These are phyloP conservation scores for Lochmaea capreae DNA, from an alignment of 2,888 invertebrate species.

Conservation along the genomic window DNA sequence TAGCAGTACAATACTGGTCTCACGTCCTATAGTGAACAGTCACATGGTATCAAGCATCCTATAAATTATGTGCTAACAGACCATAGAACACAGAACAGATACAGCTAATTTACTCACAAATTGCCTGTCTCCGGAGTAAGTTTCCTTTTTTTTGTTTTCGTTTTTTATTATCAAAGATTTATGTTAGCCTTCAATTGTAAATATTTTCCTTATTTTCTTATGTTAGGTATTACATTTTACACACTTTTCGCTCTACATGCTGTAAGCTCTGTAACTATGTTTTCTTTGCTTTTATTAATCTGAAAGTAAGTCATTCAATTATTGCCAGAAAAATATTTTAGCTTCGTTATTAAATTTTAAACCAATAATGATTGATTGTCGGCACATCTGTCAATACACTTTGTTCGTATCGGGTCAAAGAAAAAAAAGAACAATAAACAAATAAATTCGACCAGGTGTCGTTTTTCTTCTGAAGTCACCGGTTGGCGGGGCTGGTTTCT, in stretches of 20 bases:
- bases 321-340: not conserved
- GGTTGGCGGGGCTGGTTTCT: slow-evolving; percentile 10
- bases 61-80: slow-evolving; percentile 27
- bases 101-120: slow-evolving; percentile 31
- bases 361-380: slow-evolving; percentile 11
- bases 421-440: not conserved
- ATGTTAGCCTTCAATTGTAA: slow-evolving; percentile 21
- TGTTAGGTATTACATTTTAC: too few relatives aligned
- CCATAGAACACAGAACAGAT: slow-evolving; percentile 3
- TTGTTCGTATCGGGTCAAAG: slow-evolving; percentile 5
- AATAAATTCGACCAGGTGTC: slow-evolving; percentile 16
- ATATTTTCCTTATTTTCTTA: slow-evolving; percentile 19
- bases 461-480: slow-evolving; percentile 16
- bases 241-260: too few relatives aligned
- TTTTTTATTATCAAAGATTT: slow-evolving; percentile 20
- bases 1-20: not conserved
- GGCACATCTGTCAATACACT: slow-evolving; percentile 23
- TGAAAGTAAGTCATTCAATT: too few relatives aligned
- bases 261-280: too few relatives aligned
- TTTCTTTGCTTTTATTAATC: too few relatives aligned
- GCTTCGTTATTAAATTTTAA: slow-evolving; percentile 1
- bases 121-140: slow-evolving; percentile 28
- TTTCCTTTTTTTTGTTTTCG: slow-evolving; percentile 19
- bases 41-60: slow-evolving; percentile 15
- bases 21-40: not conserved